A percentile compares a stretch with the other conserved stretches of the same genome.
Conservation (phyloP, 2,888 invertebrate genomes). For the Aspidiotus rigidus region DNA sequence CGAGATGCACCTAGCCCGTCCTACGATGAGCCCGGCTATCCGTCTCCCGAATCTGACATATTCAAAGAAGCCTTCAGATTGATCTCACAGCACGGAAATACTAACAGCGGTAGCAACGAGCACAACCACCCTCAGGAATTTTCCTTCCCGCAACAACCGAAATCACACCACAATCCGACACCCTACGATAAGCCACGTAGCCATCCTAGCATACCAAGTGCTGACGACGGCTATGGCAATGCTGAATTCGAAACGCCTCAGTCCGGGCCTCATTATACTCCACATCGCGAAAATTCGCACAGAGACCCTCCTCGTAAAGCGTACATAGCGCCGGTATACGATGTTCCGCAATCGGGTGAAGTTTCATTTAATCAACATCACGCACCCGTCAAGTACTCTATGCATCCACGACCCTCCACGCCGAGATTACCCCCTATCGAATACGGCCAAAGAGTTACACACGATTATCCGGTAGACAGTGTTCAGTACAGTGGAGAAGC, state of each 20-base stretch:
- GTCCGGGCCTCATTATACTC: constrained; percentile 5
- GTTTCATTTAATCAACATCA: constrained; percentile 21
- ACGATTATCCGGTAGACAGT: background rate
- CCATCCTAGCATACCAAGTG: constrained; percentile 11
- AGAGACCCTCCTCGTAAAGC: constrained; percentile 15
- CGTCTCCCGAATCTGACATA: constrained; percentile 15
- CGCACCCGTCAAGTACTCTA: constrained; percentile 31
- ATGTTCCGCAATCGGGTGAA: constrained; percentile 22
- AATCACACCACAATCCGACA: constrained; percentile 16
- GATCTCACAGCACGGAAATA: background rate
- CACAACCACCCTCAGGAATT: no score
- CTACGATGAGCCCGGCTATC: background rate
- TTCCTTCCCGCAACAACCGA: background rate
- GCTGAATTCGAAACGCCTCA: constrained; percentile 17
- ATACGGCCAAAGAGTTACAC: constrained; percentile 32
- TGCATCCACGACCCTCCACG: constrained; percentile 15
- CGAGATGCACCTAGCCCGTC: background rate
- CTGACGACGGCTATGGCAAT: constrained; percentile 13
- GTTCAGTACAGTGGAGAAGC: constrained; percentile 58
- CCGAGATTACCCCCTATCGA: background rate
- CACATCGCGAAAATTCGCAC: constrained; percentile 15
- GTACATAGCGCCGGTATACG: constrained; percentile 30
- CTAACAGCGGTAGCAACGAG: no score
- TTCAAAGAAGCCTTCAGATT: constrained; percentile 30
- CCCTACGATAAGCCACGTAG: background rate